Percentiles rank a stretch among this genome's conserved stretches.
Conservation (phyloP, 2,888 invertebrate genomes). For the Chymomyza caudatula region DNA sequence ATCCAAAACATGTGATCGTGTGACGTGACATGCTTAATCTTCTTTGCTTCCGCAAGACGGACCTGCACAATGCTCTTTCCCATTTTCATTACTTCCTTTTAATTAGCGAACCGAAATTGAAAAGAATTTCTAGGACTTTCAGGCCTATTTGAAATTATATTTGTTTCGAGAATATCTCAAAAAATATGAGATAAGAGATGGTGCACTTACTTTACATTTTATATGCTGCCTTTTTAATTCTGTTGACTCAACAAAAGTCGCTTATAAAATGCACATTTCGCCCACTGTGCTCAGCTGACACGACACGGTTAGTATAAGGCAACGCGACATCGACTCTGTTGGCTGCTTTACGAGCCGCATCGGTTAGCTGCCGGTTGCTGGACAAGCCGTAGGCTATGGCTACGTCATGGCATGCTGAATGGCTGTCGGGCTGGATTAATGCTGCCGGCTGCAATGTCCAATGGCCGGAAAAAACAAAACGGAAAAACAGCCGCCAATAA, state of each 20-base stretch:
- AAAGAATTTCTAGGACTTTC: too few relatives aligned
- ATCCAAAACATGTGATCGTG: too few relatives aligned
- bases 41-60: too few relatives aligned
- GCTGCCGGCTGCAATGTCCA: conserved; percentile 53
- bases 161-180: too few relatives aligned
- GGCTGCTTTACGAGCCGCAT: conserved; percentile 59
- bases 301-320: not conserved
- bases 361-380: conserved; percentile 10
- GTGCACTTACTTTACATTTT: not conserved
- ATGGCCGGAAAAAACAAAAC: conserved; percentile 22
- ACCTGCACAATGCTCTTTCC: too few relatives aligned
- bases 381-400: not conserved
- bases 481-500: conserved; percentile 65
- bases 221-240: not conserved
- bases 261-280: not conserved
- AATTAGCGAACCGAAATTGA: too few relatives aligned
- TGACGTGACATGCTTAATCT: too few relatives aligned
- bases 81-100: too few relatives aligned
- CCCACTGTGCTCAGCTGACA: not conserved
- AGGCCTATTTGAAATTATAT: too few relatives aligned
- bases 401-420: not conserved
- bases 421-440: conserved; percentile 47
- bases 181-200: too few relatives aligned
- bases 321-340: not conserved
- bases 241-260: too few relatives aligned